A percentile compares a stretch with the other conserved stretches of the same genome.
phyloP scores from a whole-genome alignment of 2,888 invertebrate species.

The Anthophora plumipes region DNA sequence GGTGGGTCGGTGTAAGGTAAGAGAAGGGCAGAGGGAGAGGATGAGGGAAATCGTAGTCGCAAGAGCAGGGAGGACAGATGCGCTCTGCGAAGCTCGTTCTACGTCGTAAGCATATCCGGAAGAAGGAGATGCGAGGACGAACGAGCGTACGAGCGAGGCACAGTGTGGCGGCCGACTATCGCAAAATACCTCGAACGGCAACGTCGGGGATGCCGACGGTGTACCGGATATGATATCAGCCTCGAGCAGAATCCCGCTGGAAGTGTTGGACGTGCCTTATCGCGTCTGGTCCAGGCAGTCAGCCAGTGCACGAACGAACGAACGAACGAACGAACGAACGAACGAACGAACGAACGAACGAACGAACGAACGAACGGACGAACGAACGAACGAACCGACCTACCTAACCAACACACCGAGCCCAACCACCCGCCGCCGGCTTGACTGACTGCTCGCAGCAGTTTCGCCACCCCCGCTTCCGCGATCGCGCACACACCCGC shows the following conservation, averaged over 20 bases:
- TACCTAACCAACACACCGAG: constrained; percentile 72
- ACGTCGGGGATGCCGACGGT: constrained; percentile 70
- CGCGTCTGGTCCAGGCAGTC: constrained; percentile 83
- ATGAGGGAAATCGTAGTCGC: neutral
- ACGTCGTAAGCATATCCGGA: constrained; percentile 57
- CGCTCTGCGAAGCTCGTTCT: constrained; percentile 19
- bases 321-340: constrained; percentile 70
- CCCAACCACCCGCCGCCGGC: constrained; percentile 61
- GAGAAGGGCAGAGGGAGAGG: too few relatives aligned
- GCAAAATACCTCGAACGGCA: constrained; percentile 74
- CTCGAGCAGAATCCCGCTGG: constrained; percentile 80
- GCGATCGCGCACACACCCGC: constrained; percentile 57
- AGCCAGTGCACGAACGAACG: constrained; percentile 72
- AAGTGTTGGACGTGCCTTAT: constrained; percentile 84
- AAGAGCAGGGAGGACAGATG: constrained; percentile 37
- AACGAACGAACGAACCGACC: constrained; percentile 72
- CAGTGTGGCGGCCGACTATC: constrained; percentile 70
- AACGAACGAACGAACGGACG: constrained; percentile 71
- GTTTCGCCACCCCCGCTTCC: constrained; percentile 67
- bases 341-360: constrained; percentile 69
- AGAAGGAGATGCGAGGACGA: constrained; percentile 33
- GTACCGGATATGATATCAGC: constrained; percentile 82
- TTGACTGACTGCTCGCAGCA: constrained; percentile 76
- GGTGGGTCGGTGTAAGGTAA: too few relatives aligned
- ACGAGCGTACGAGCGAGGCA: constrained; percentile 34